Conservation (phyloP, 1,140 invertebrate genomes). For the Eupeodes corollae region DNA sequence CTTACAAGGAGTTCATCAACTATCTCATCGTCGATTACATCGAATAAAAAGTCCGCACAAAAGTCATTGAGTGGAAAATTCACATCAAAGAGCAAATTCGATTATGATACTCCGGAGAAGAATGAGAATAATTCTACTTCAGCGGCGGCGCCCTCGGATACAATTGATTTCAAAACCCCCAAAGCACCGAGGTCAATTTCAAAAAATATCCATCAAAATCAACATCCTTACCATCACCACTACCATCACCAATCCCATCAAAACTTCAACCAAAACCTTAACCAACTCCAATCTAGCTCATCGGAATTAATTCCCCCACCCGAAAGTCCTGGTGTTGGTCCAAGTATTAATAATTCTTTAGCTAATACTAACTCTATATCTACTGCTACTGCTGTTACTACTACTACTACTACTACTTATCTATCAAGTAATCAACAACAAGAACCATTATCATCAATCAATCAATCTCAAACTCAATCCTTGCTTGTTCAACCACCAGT, state of each 20-base stretch:
- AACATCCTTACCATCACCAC: slow-evolving; percentile 5
- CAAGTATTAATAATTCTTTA: not conserved
- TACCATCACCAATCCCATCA: slow-evolving; percentile 4
- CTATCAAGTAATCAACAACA: slow-evolving; percentile 3
- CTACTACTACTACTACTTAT: not conserved
- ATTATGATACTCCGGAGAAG: not conserved
- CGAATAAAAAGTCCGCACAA: not conserved
- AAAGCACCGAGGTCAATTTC: slow-evolving; percentile 16
- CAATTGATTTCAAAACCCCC: slow-evolving; percentile 25
- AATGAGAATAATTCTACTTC: not conserved
- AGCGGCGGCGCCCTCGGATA: not conserved
- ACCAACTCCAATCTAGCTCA: not conserved
- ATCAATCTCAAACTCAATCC: not conserved
- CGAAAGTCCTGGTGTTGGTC: not conserved
- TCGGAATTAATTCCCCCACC: not conserved
- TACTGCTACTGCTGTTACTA: not conserved
- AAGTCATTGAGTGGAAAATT: not conserved
- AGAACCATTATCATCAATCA: not conserved
- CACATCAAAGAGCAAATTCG: not conserved
- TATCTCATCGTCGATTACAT: too few relatives aligned
- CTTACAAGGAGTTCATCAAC: slow-evolving; percentile 18
- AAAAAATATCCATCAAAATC: slow-evolving; percentile 12
- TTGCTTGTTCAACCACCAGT: too few relatives aligned
- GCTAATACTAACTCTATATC: not conserved
- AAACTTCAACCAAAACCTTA: slow-evolving; percentile 5